Evolutionary conservation across 2,113 vertebrate species (phyloP), one percentile per base, ranked within the genome.

Genomic region (Formicarius rufipectus): DNA sequence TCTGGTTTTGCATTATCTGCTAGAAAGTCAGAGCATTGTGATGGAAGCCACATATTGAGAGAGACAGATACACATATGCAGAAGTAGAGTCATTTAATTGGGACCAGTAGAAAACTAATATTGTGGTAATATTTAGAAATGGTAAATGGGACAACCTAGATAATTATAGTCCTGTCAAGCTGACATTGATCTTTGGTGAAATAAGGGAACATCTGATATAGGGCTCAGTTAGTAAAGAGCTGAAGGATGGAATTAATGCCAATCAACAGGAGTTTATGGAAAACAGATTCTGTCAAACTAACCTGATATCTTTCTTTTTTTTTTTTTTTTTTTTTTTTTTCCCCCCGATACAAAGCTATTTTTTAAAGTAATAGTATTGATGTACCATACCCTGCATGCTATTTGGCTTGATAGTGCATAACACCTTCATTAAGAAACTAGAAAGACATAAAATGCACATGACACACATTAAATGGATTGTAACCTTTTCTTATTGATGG

Each of bases 221-320:
- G 40, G 31, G 37, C 84, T 97, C 35, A 39, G 84, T 94, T 91
- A 79, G 67, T 63, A 93, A 93, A 87, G 40, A 95, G 58, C 40
- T 91, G 84, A 91, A 96, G 64, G 77, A 94, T 94, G 74, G 89
- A 95, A 97, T 97, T 96, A 97, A 87, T 91, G 94, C 89, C 96
- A 96, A 96, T 96, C 96, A 97, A 89, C 75, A 87, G 42, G 74
- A 93, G 69, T 93, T 96, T 96, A 76, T 91, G 67, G 91, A 96
- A 97, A 96, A 95, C 62, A 96, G 87, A 95, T 94, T 56, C 89
- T 96, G 95, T 97, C 96, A 97, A 89, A 87, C 89, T 79, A 93
- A 87, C n/a, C 31, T 89, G 55, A 63, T 88, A 77, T 58, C 2
- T 62, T 83, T 90, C 87, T 95, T 93, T 84, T 69, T 16, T 71